These are phyloP conservation scores for Leptestheria dahalacensis DNA, from an alignment of 1,140 invertebrate genomes.

Conservation along the genomic window DNA sequence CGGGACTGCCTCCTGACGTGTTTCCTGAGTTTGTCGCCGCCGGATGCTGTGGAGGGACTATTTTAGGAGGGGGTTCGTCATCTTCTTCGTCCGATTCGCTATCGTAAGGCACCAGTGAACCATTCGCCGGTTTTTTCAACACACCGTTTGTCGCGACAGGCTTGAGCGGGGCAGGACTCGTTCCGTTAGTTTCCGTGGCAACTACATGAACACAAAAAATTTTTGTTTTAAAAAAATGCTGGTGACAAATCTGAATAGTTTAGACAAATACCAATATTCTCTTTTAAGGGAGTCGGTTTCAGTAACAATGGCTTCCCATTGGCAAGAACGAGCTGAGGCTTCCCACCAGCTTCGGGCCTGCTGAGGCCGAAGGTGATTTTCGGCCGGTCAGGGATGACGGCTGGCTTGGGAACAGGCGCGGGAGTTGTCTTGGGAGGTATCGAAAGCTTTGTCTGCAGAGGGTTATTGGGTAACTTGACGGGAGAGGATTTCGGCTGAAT, in stretches of 20 bases:
- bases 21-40: too few species aligned
- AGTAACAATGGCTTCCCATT: background rate
- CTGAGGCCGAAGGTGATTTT: background rate
- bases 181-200: background rate
- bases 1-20: background rate
- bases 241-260: background rate
- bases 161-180: background rate
- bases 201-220: too few species aligned
- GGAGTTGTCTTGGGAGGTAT: conserved; percentile 1
- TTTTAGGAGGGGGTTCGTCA: background rate
- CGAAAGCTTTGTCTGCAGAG: background rate
- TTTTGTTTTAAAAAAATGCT: background rate
- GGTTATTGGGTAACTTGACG: conserved; percentile 6
- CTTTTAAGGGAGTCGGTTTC: background rate
- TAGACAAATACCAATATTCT: background rate
- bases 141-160: background rate
- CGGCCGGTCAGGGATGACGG: background rate
- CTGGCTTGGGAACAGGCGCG: background rate
- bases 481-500: conserved; percentile 1
- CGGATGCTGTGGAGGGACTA: background rate
- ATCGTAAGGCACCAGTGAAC: conserved; percentile 14
- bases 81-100: conserved; percentile 10
- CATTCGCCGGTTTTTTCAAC: conserved; percentile 3
- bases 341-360: background rate
- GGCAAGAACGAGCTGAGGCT: conserved; percentile 8